These are phyloP conservation scores for Acleris holmiana DNA, from an alignment of 2,888 invertebrate genomes.

Conservation along the genomic window DNA sequence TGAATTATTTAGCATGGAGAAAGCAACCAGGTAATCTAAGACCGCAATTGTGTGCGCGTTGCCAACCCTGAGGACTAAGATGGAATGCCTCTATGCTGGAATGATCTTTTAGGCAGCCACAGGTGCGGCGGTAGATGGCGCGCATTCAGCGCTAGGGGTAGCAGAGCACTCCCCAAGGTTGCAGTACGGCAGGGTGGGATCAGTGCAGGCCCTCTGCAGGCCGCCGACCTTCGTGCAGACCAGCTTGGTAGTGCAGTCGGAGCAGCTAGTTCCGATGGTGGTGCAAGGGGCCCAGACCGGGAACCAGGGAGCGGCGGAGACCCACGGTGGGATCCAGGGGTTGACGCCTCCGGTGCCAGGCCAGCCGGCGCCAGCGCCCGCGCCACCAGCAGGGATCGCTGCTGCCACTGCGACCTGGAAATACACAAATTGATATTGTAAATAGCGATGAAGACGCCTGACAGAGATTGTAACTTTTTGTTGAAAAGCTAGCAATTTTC, in stretches of 20 bases:
- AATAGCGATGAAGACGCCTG: no score
- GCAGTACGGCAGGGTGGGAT: slow-evolving; percentile 72
- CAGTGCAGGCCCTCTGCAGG: slow-evolving; percentile 62
- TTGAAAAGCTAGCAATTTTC: no score
- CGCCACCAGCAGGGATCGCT: slow-evolving; percentile 57
- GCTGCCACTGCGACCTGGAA: slow-evolving; percentile 60
- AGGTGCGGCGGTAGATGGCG: slow-evolving; percentile 44
- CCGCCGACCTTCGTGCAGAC: slow-evolving; percentile 75
- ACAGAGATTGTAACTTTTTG: no score
- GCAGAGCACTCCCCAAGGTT: slow-evolving; percentile 77
- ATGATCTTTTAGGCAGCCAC: slow-evolving; percentile 36
- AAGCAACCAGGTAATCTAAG: no score
- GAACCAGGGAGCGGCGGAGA: slow-evolving; percentile 67
- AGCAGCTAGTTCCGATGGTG: slow-evolving; percentile 60
- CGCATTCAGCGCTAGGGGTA: slow-evolving; percentile 68
- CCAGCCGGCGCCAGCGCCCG: slow-evolving; percentile 43
- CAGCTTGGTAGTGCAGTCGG: slow-evolving; percentile 67
- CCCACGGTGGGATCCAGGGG: slow-evolving; percentile 75
- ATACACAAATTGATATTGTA: slow-evolving; percentile 3
- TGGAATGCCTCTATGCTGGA: neutral
- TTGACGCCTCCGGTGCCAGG: slow-evolving; percentile 51
- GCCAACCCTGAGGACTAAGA: no score
- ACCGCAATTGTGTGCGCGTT: no score
- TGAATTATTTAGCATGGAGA: no score
- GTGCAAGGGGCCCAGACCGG: slow-evolving; percentile 72